Conservation (phyloP, 2,113 vertebrate genomes). For the Eira barbara region DNA sequence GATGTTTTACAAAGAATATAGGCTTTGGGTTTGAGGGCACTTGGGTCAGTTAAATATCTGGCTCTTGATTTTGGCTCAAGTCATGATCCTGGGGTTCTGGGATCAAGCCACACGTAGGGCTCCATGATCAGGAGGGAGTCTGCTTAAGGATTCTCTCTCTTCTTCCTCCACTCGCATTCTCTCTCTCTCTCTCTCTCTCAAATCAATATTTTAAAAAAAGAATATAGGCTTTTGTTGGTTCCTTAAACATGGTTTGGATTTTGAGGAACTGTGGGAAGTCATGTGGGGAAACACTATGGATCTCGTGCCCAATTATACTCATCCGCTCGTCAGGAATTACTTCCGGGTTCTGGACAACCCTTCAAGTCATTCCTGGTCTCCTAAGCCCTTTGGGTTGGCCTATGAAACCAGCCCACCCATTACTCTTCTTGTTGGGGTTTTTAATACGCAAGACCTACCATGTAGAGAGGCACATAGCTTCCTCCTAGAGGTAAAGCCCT, state of each 20-base stretch:
- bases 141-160: background rate
- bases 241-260: background rate
- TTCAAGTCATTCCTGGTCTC: background rate
- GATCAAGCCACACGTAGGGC: background rate
- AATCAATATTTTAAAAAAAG: background rate
- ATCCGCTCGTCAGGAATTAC: background rate
- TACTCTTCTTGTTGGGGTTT: background rate
- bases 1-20: background rate
- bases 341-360: background rate
- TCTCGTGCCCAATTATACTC: background rate
- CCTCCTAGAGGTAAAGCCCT: background rate
- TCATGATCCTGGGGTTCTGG: background rate
- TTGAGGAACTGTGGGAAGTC: background rate
- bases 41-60: background rate
- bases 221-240: background rate
- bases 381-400: background rate
- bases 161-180: background rate
- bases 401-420: background rate
- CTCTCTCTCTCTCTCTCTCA: background rate
- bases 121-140: background rate
- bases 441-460: background rate
- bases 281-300: rapidly evolving
- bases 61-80: background rate
- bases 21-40: background rate
- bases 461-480: background rate